Percentiles rank a stretch among this genome's conserved stretches.
Conservation (phyloP, 2,113 vertebrate genomes). For the Crotalus viridis region DNA sequence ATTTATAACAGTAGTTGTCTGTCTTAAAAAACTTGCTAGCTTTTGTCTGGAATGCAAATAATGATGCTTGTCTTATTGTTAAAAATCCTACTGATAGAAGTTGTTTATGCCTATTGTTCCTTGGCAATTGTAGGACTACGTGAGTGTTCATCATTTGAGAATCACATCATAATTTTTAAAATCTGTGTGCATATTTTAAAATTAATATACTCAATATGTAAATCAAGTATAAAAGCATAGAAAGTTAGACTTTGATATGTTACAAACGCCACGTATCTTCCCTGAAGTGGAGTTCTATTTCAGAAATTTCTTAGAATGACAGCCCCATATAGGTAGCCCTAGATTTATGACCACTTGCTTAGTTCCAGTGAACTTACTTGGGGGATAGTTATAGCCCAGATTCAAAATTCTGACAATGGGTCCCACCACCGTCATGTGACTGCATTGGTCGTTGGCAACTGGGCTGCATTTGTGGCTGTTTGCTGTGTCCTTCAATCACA, state of each 20-base stretch:
- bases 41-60: conserved; percentile 44
- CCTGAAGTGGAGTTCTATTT: neutral
- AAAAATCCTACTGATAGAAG: conserved; percentile 34
- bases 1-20: conserved; percentile 67
- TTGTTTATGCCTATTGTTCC: conserved; percentile 14
- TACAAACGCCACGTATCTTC: conserved; percentile 20
- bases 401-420: neutral
- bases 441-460: neutral
- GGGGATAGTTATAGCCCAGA: neutral
- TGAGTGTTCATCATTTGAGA: conserved; percentile 31
- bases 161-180: conserved; percentile 22
- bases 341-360: neutral
- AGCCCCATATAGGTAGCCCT: neutral
- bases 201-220: conserved; percentile 33
- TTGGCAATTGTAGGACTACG: neutral
- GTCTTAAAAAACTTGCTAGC: conserved; percentile 40
- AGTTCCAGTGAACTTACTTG: neutral
- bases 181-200: conserved; percentile 20
- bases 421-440: neutral
- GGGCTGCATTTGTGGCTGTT: neutral
- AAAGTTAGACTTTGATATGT: conserved; percentile 19
- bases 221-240: conserved; percentile 21
- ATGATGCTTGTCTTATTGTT: conserved; percentile 39
- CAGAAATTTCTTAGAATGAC: neutral
- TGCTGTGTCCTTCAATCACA: neutral